These are phyloP conservation scores for Macrochelys suwanniensis DNA, from an alignment of 2,797 vertebrate genomes.

Conservation along the genomic window DNA sequence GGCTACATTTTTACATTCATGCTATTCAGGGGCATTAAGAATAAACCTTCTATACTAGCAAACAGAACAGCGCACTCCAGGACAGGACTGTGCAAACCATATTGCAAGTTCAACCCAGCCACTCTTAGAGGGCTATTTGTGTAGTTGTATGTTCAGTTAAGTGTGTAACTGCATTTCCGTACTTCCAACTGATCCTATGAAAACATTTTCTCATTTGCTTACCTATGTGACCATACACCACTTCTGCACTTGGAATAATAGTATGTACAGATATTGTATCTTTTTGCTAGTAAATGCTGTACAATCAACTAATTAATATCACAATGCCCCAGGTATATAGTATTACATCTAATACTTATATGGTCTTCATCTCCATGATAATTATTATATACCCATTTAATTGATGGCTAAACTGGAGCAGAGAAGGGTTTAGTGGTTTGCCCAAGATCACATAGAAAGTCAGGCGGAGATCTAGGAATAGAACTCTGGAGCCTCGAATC, in stretches of 20 bases:
- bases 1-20: not conserved
- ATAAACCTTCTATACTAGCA: not conserved
- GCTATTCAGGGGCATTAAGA: not conserved
- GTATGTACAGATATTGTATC: not conserved
- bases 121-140: not conserved
- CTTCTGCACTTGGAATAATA: accelerated
- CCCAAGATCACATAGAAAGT: not conserved
- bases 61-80: not conserved
- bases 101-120: not conserved
- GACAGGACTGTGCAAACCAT: not conserved
- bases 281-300: not conserved
- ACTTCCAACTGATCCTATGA: not conserved
- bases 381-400: not conserved
- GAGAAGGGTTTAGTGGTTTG: not conserved
- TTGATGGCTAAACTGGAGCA: not conserved
- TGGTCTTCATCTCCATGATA: not conserved
- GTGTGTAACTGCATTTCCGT: not conserved
- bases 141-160: not conserved
- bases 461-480: not conserved
- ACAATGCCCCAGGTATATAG: not conserved
- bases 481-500: not conserved
- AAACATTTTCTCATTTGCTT: not conserved
- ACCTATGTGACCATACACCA: accelerated
- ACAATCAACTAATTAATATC: not conserved
- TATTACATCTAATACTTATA: not conserved